Conservation (phyloP, 2,113 vertebrate genomes). For the Paratilapia polleni region DNA sequence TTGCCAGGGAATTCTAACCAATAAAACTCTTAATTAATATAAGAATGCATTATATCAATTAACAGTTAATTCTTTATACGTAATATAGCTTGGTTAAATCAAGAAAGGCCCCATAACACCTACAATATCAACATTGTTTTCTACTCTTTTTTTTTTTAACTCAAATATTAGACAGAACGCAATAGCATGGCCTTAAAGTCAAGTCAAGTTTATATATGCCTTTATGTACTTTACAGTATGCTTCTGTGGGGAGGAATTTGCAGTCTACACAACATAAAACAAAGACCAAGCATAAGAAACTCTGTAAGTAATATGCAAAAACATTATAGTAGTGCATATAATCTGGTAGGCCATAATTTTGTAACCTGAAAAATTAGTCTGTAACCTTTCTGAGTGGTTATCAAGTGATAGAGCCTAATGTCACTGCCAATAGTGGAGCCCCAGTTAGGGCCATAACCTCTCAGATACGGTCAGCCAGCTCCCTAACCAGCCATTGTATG, state of each 20-base stretch:
- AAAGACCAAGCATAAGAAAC: not conserved
- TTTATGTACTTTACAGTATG: not conserved
- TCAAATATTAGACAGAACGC: not conserved
- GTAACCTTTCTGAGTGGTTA: not conserved
- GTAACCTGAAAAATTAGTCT: not conserved
- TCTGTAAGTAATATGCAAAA: not conserved
- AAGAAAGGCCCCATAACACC: not conserved
- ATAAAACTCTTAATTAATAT: not conserved
- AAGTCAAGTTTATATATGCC: not conserved
- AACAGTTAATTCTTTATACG: not conserved
- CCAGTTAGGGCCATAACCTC: slow-evolving; percentile 24
- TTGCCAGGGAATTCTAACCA: not conserved
- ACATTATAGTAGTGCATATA: not conserved
- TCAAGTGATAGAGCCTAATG: not conserved
- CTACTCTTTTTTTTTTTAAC: not conserved
- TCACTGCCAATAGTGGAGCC: slow-evolving; percentile 19
- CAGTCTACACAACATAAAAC: not conserved
- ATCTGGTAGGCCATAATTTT: not conserved
- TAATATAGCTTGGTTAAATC: not conserved
- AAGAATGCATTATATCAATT: not conserved
- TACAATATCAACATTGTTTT: not conserved
- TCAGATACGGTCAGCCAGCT: slow-evolving; percentile 69
- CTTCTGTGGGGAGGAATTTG: not conserved
- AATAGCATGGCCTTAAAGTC: not conserved
- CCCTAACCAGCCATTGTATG: slow-evolving; percentile 70